A percentile compares a stretch with the other conserved stretches of the same genome.
These are phyloP conservation scores for Linurgus olivaceus DNA, from an alignment of 2,797 vertebrate species.

Conservation along the genomic window DNA sequence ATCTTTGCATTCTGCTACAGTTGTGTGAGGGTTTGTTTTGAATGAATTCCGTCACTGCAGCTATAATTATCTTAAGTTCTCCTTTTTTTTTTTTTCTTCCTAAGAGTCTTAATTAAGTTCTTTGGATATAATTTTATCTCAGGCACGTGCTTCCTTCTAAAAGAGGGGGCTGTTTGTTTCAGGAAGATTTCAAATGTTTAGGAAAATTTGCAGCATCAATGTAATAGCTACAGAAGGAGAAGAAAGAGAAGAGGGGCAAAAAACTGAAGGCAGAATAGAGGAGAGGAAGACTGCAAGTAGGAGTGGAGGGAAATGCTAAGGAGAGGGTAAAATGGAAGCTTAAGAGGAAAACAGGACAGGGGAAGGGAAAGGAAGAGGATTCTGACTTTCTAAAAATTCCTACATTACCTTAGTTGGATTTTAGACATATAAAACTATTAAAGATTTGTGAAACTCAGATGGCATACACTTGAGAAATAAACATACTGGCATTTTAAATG, in stretches of 20 bases:
- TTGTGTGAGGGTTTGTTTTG: background rate
- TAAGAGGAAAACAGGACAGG: background rate
- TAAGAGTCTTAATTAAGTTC: background rate
- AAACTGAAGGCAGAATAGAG: background rate
- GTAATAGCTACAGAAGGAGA: background rate
- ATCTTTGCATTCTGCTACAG: background rate
- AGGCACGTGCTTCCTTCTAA: background rate
- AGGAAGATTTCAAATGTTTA: background rate
- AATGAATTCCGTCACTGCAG: background rate
- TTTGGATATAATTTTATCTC: background rate
- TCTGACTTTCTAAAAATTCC: background rate
- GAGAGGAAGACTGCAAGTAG: background rate
- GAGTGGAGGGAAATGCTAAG: background rate
- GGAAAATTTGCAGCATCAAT: background rate
- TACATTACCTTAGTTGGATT: background rate
- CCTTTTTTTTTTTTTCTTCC: background rate
- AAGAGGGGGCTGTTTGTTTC: background rate
- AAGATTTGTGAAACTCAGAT: background rate
- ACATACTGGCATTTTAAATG: accelerated
- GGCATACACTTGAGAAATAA: background rate
- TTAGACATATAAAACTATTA: background rate
- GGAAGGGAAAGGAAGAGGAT: background rate
- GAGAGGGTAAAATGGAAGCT: background rate
- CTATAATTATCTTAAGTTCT: background rate
- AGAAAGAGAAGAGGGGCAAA: background rate